These are phyloP conservation scores for Nudaria mundana DNA, from an alignment of 2,888 invertebrate species.

Conservation along the genomic window DNA sequence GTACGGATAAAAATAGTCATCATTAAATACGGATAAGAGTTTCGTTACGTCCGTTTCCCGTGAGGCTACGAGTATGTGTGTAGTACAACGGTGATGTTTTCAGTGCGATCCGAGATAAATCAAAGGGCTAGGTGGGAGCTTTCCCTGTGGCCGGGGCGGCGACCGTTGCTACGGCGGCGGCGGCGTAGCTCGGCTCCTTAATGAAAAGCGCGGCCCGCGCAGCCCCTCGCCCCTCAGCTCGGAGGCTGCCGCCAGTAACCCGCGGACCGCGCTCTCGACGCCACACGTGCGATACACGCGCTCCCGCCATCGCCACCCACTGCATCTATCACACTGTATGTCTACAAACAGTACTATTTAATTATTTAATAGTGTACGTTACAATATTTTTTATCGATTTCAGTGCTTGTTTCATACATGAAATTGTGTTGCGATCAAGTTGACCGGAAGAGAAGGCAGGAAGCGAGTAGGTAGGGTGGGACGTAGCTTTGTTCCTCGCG, in stretches of 20 bases:
- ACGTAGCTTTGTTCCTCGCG: conserved; percentile 62
- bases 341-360: conserved; percentile 35
- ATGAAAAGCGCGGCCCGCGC: conserved; percentile 69
- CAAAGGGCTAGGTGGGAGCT: conserved; percentile 51
- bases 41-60: no score
- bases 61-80: no score
- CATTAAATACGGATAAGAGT: no score
- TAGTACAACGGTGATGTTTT: conserved; percentile 12
- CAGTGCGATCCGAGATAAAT: conserved; percentile 46
- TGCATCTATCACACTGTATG: conserved; percentile 43
- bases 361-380: conserved; percentile 46
- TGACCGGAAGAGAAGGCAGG: conserved; percentile 50
- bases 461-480: conserved; percentile 66
- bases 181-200: conserved; percentile 56
- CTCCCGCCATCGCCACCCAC: conserved; percentile 36
- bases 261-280: conserved; percentile 68
- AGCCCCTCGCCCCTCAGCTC: conserved; percentile 60
- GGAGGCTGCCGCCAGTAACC: conserved; percentile 73
- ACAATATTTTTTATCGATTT: conserved; percentile 30
- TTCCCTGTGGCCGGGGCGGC: conserved; percentile 57
- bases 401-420: conserved; percentile 62
- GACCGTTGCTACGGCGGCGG: conserved; percentile 58
- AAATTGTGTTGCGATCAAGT: conserved; percentile 40
- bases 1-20: no score
- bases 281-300: conserved; percentile 50